Base-by-base conservation (phyloP, 2,797 vertebrate genomes). In the Tarsius wallacei region DNA sequence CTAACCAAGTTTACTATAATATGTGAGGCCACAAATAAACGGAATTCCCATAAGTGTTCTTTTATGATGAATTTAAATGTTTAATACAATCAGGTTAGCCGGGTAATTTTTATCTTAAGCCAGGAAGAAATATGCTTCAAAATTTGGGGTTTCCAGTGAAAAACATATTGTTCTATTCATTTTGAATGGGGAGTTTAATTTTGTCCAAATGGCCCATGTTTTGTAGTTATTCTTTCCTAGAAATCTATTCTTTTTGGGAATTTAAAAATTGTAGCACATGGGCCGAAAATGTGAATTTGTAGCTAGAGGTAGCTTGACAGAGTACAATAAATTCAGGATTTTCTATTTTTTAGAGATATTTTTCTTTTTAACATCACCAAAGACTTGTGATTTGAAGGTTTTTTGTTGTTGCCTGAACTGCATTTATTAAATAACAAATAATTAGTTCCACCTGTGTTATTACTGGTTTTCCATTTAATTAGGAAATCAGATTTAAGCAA, bases 1-100 rank as follows among this genome's bases (percentile, higher is more conserved):
- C 92, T 97, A 89, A 96, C 42, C 64, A 87, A 96, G 89, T 89
- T 91, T 96, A 71, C 14, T 47, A 10, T 7, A 96, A 87, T 88
- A 53, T 88, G 91, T 57, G 66, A 96, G 70, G 81, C 82, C 82
- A 93, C 76, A 92, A 96, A 89, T 78, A 97, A 0, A 0, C 66
- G 55, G 33, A 98, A 31, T 84, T 83, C 85, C 78, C 5, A 0
- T 55, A 81, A 55, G 94, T 87, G 86, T 96, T 87, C 66, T 17
- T 33, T 76, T 78, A 66, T 74, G 77, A 59, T 49, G 14, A 90
- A 13, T 94, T 95, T 97, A 3, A 17, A 21, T 26, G 26, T 31
- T 68, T 86, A 77, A 88, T 82, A 68, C 21, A 82, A 51, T 16
- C 16, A 85, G 19, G 64, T 61, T 78, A 88, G 21, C n/a, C 77